Percentiles rank a stretch among this genome's conserved stretches.
Evolutionary conservation across 2,113 vertebrate genomes (phyloP).

Genomic region (Zosterops japonicus): DNA sequence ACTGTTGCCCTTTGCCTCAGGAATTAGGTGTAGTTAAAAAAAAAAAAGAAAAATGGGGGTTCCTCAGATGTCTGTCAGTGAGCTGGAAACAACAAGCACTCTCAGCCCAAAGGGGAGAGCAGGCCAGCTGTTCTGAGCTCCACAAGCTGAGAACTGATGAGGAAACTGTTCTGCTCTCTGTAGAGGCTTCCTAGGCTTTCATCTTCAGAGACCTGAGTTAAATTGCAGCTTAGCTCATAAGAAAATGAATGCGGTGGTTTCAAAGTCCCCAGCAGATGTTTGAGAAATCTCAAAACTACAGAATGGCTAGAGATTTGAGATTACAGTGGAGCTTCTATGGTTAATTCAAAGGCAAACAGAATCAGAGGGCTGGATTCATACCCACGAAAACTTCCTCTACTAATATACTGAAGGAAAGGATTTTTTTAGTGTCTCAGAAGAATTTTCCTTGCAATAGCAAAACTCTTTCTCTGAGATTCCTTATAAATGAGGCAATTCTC

Average conservation of each 20-base stretch:
- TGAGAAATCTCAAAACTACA: conserved; percentile 8
- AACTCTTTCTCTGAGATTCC: neutral
- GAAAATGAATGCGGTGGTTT: conserved; percentile 46
- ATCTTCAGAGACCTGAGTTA: conserved; percentile 30
- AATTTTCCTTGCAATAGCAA: neutral
- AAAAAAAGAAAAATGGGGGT: neutral
- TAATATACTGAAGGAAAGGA: neutral
- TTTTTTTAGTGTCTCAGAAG: neutral
- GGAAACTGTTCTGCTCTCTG: neutral
- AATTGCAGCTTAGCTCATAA: conserved; percentile 27
- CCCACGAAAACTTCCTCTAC: neutral
- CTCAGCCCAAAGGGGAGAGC: neutral
- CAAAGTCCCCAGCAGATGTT: conserved; percentile 57
- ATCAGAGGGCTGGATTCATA: neutral
- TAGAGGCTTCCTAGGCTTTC: conserved; percentile 32
- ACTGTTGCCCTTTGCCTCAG: neutral
- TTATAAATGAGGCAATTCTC: neutral
- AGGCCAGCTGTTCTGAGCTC: neutral
- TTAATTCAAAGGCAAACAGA: neutral
- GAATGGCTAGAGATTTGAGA: neutral
- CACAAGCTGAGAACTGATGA: neutral
- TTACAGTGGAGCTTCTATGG: neutral
- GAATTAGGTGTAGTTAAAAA: neutral
- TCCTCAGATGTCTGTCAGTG: neutral
- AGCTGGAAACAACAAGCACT: neutral